Conservation (phyloP, 2,797 vertebrate genomes). For the Sorex maritimensis region DNA sequence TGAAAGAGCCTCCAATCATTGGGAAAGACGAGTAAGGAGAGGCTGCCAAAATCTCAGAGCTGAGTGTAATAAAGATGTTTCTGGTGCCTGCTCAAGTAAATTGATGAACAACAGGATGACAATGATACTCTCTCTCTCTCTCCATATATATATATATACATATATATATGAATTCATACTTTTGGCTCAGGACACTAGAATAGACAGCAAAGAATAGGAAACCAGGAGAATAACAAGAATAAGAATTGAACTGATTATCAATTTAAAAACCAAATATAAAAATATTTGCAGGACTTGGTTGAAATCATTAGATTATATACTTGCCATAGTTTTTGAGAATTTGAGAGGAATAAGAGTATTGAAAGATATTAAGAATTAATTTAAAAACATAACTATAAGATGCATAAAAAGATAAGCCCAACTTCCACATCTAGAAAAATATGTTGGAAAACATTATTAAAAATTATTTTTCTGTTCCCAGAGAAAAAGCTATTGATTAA, state of each 20-base stretch:
- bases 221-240: neutral
- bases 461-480: constrained; percentile 33
- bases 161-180: constrained; percentile 11
- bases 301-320: constrained; percentile 33
- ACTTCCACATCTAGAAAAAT: constrained; percentile 53
- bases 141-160: neutral
- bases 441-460: constrained; percentile 46
- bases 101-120: too few species aligned
- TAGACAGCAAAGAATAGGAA: constrained; percentile 9
- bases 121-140: too few species aligned
- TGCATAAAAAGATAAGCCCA: constrained; percentile 21
- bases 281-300: constrained; percentile 48
- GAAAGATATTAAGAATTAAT: neutral
- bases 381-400: constrained; percentile 43
- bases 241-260: constrained; percentile 58
- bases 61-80: too few species aligned
- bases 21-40: too few species aligned
- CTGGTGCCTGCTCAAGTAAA: too few species aligned
- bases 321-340: constrained; percentile 56
- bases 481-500: constrained; percentile 56
- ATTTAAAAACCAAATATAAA: constrained; percentile 53
- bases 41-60: too few species aligned
- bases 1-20: too few species aligned
- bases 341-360: constrained; percentile 16
- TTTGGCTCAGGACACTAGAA: constrained; percentile 5